Base-by-base conservation (phyloP, 2,888 invertebrate genomes). In the Athalia circularis region DNA sequence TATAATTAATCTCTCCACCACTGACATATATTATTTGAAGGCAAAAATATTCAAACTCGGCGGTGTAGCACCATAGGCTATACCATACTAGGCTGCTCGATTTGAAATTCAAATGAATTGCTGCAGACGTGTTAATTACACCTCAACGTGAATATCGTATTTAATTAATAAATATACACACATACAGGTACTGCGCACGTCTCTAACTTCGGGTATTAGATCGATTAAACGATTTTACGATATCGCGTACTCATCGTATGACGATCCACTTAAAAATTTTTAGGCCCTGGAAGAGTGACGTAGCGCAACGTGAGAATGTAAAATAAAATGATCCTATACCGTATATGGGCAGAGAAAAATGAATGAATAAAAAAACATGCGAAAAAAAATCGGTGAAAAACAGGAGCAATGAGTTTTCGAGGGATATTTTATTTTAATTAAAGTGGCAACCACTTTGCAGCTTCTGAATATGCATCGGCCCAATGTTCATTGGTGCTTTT, bases 371-470 rank as follows among this genome's bases (percentile, higher is more conserved):
- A 29, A 29, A 29, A 29, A 29, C 29, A 29, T 29, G 29, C 1
- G 29, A 2, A 29, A 29, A 59, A 72, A 59, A 59, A 72, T 67
- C 48, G 72, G 72, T 61, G 9, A 52, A 43, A 61, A 61, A 57
- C 45, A 43, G 47, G 59, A 59, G 59, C 72, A 61, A 72, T 0
- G 15, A 72, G 72, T 59, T 72, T 72, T 47, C 59, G 47, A 59
- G 59, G 52, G 72, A 29, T 72, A 59, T 72, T 72, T 72, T 72
- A 72, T 72, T 72, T 59, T 72, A 72, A 72, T 72, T 59, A 72
- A 59, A 72, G 72, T 72, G 72, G 72, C 57, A 72, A 59, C 72
- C 72, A 72, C 72, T 72, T 72, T 59, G 72, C 59, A 47, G 48
- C 59, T 59, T 43, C 45, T 72, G 59, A 72, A 72, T 72, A 72